These are phyloP conservation scores for Temnothorax rugatulus DNA, from an alignment of 2,888 invertebrate genomes.

Conservation along the genomic window DNA sequence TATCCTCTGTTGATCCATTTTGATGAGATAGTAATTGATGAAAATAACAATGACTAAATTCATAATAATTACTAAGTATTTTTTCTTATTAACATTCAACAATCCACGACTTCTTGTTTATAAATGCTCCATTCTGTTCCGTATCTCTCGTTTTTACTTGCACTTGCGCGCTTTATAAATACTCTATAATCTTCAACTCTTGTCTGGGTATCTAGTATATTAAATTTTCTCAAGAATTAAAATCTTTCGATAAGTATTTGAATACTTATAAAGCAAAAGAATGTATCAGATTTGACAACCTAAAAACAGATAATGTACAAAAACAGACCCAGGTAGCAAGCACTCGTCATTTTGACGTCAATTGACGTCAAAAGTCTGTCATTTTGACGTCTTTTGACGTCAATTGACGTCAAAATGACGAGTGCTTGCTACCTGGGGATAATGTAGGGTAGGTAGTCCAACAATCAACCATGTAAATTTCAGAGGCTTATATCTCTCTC, in stretches of 20 bases:
- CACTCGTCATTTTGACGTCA: too few species aligned
- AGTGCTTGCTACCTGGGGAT: too few species aligned
- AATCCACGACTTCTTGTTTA: not conserved
- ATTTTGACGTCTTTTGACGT: too few species aligned
- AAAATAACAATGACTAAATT: conserved; percentile 28
- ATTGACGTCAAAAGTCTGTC: too few species aligned
- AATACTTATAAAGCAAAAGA: not conserved
- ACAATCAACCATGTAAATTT: too few species aligned
- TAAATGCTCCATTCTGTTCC: not conserved
- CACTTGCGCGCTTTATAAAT: not conserved
- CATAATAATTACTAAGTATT: conserved; percentile 15
- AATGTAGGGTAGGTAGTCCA: too few species aligned
- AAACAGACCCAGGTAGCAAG: too few species aligned
- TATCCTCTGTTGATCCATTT: conserved; percentile 4
- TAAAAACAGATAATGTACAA: too few species aligned
- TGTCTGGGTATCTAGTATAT: not conserved
- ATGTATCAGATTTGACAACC: not conserved
- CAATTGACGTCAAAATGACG: too few species aligned
- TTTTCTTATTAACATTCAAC: not conserved
- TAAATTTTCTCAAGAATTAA: not conserved
- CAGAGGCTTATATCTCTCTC: too few species aligned
- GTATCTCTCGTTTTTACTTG: not conserved
- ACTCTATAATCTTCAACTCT: not conserved
- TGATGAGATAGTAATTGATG: conserved; percentile 20
- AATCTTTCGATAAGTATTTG: not conserved